Percentiles rank a stretch among this genome's conserved stretches.
Evolutionary conservation across 2,797 vertebrate species (phyloP).

Genomic region (Rhinogobio ventralis): DNA sequence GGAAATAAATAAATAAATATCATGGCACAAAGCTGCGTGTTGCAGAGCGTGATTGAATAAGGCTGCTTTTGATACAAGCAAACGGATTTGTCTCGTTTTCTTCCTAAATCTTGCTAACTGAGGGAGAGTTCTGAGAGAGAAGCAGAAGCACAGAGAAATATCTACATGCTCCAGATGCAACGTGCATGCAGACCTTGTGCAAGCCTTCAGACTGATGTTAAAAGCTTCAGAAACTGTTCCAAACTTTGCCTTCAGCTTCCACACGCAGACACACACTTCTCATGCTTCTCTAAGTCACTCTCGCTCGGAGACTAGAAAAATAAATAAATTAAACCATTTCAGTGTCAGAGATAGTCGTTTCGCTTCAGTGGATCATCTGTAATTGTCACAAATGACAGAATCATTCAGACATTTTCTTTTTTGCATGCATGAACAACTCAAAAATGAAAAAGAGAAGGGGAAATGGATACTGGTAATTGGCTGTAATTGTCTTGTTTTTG

Average conservation of each 20-base stretch:
- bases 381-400: constrained; percentile 68
- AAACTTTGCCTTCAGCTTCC: constrained; percentile 44
- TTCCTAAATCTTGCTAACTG: constrained; percentile 38
- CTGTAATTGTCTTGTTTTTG: constrained; percentile 70
- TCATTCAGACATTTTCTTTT: constrained; percentile 60
- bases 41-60: constrained; percentile 21
- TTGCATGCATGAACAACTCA: constrained; percentile 59
- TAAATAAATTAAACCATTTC: constrained; percentile 46
- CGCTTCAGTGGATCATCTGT: constrained; percentile 53
- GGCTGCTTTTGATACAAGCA: constrained; percentile 40
- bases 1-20: constrained; percentile 51
- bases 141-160: constrained; percentile 16
- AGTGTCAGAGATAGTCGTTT: constrained; percentile 46
- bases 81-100: constrained; percentile 36
- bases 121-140: constrained; percentile 26
- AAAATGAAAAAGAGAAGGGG: constrained; percentile 66
- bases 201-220: constrained; percentile 25
- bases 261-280: constrained; percentile 6
- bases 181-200: background rate
- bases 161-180: constrained; percentile 24
- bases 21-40: constrained; percentile 23
- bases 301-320: constrained; percentile 30
- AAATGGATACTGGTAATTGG: constrained; percentile 73
- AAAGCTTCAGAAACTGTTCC: constrained; percentile 49
- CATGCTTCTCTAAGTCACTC: constrained; percentile 21